Evolutionary conservation across 2,888 invertebrate genomes (phyloP).

Genomic region (Tiliacea aurago): DNA sequence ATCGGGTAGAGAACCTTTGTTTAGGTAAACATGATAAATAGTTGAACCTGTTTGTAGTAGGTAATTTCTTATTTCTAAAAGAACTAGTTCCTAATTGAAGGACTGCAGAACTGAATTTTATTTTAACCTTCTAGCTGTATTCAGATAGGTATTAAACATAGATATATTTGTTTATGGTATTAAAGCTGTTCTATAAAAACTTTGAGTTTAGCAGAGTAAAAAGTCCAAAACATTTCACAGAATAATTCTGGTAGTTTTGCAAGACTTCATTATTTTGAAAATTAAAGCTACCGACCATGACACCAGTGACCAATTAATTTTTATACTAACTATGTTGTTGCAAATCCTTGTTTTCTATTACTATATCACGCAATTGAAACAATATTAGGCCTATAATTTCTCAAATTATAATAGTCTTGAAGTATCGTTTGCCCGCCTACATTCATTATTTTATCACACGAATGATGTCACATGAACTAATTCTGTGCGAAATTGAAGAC

Average conservation of each 20-base stretch:
- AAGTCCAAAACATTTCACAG: background rate
- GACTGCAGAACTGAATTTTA: background rate
- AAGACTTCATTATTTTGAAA: background rate
- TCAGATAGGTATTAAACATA: background rate
- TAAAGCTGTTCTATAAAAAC: background rate
- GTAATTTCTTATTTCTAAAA: background rate
- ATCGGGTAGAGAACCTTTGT: background rate
- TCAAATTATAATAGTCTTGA: slow-evolving; percentile 29
- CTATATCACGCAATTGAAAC: slow-evolving; percentile 12
- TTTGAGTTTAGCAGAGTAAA: background rate
- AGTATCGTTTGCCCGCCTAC: slow-evolving; percentile 30
- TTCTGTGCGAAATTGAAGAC: slow-evolving; percentile 46
- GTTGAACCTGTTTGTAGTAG: background rate
- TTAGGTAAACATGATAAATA: background rate
- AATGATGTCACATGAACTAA: slow-evolving; percentile 58
- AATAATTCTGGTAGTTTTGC: background rate
- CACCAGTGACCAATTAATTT: background rate
- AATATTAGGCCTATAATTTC: slow-evolving; percentile 10
- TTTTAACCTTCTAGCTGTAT: background rate
- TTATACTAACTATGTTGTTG: background rate
- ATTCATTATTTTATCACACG: slow-evolving; percentile 44
- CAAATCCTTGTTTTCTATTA: background rate
- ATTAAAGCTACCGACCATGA: background rate
- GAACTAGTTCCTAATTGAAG: background rate
- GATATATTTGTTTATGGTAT: too few relatives aligned